Percentiles rank a stretch among this genome's conserved stretches.
Evolutionary conservation across 1,140 invertebrate species (phyloP).

Genomic region (Rhopalosiphum padi): DNA sequence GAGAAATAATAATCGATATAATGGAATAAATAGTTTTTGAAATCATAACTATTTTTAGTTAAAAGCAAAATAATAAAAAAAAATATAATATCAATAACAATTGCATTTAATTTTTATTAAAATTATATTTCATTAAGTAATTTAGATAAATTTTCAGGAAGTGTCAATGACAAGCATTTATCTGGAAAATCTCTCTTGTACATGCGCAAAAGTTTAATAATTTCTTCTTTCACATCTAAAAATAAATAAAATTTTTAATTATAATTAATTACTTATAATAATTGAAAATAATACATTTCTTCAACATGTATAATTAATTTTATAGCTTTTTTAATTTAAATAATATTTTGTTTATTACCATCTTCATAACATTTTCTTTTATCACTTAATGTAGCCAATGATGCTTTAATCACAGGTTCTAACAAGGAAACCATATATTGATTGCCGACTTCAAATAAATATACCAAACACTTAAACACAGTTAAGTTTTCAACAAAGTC

Average conservation of each 20-base stretch:
- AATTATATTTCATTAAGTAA: constrained; percentile 25
- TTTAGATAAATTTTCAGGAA: constrained; percentile 21
- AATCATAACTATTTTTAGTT: neutral
- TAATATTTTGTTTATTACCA: constrained; percentile 56
- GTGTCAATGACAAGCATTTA: constrained; percentile 64
- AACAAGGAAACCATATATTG: constrained; percentile 64
- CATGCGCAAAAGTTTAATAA: constrained; percentile 67
- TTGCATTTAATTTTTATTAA: neutral
- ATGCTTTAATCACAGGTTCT: constrained; percentile 66
- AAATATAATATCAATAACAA: neutral
- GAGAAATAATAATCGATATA: neutral
- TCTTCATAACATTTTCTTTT: constrained; percentile 59
- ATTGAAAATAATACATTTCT: neutral
- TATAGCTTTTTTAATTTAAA: neutral
- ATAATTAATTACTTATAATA: neutral
- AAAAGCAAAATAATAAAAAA: neutral
- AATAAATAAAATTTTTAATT: constrained; percentile 36
- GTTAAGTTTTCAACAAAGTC: constrained; percentile 79
- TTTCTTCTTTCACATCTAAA: constrained; percentile 65
- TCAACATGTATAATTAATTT: neutral
- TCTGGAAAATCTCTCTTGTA: constrained; percentile 68
- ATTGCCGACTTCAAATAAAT: constrained; percentile 70
- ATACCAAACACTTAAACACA: constrained; percentile 72
- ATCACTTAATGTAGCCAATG: constrained; percentile 54
- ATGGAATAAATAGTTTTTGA: constrained; percentile 12